Percentiles rank a stretch among this genome's conserved stretches.
Conservation (phyloP, 2,797 vertebrate species). For the Microctenopoma steveboyesi region DNA sequence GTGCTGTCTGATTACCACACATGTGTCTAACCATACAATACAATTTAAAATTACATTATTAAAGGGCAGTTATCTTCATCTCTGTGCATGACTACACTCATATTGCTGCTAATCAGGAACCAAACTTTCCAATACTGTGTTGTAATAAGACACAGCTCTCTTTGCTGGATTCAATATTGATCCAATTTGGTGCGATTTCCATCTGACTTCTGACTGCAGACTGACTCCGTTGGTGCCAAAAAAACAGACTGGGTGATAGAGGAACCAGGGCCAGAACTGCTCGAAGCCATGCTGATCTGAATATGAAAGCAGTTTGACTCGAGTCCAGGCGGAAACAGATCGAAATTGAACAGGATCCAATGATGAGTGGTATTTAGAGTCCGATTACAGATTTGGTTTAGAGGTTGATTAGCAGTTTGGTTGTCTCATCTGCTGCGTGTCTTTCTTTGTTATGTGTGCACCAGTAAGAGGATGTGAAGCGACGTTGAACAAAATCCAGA, state of each 20-base stretch:
- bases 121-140: slow-evolving; percentile 37
- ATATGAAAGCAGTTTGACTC: slow-evolving; percentile 59
- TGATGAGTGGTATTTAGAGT: slow-evolving; percentile 46
- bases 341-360: slow-evolving; percentile 38
- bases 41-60: slow-evolving; percentile 27
- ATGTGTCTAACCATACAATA: slow-evolving; percentile 6
- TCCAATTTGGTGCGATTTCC: slow-evolving; percentile 71
- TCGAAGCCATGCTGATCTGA: slow-evolving; percentile 58
- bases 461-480: slow-evolving; percentile 29
- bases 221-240: slow-evolving; percentile 45
- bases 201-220: slow-evolving; percentile 62
- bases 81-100: slow-evolving; percentile 41
- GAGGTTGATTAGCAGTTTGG: slow-evolving; percentile 53
- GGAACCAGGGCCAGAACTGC: slow-evolving; percentile 51
- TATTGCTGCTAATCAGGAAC: slow-evolving; percentile 52
- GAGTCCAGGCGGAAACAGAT: slow-evolving; percentile 50
- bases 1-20: slow-evolving; percentile 24
- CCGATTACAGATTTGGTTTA: slow-evolving; percentile 67
- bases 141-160: slow-evolving; percentile 60
- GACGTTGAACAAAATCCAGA: slow-evolving; percentile 31
- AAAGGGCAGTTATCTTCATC: slow-evolving; percentile 33
- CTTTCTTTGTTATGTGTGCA: slow-evolving; percentile 24
- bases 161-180: slow-evolving; percentile 66
- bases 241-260: slow-evolving; percentile 43
- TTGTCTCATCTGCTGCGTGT: slow-evolving; percentile 30